Evolutionary conservation across 2,797 vertebrate genomes (phyloP).

Genomic region (Karalla daura): DNA sequence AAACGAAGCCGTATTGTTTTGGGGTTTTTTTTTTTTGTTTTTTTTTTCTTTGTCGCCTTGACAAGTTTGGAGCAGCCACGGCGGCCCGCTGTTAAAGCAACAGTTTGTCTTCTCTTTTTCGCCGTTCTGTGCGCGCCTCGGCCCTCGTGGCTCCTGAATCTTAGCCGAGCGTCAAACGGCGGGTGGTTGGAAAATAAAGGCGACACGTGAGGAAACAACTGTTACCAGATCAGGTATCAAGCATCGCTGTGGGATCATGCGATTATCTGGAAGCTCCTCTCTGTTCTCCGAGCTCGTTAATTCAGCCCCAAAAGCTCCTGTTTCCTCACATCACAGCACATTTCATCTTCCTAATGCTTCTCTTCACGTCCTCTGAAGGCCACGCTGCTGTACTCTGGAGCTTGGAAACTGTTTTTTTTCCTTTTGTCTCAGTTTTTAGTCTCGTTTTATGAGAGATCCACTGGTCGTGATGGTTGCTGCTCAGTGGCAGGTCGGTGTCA

Average conservation of each 20-base stretch:
- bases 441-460: not conserved
- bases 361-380: slow-evolving; percentile 21
- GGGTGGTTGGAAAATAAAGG: slow-evolving; percentile 27
- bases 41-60: too few species aligned
- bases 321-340: slow-evolving; percentile 26
- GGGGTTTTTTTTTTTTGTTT: not conserved
- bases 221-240: slow-evolving; percentile 44
- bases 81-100: not conserved
- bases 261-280: slow-evolving; percentile 37
- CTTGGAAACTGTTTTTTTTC: not conserved
- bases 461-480: not conserved
- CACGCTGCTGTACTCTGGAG: not conserved
- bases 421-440: not conserved
- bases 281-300: slow-evolving; percentile 33
- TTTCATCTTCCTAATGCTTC: slow-evolving; percentile 18
- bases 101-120: not conserved
- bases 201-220: slow-evolving; percentile 30
- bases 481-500: too few species aligned
- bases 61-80: not conserved
- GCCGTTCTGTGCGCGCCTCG: not conserved
- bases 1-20: not conserved
- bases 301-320: slow-evolving; percentile 15
- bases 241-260: slow-evolving; percentile 14
- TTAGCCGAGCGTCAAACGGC: slow-evolving; percentile 18
- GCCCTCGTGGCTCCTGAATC: slow-evolving; percentile 2